Percentiles rank a stretch among this genome's conserved stretches.
These are phyloP conservation scores for Odocoileus virginianus DNA, from an alignment of 2,113 vertebrate genomes.

Conservation along the genomic window DNA sequence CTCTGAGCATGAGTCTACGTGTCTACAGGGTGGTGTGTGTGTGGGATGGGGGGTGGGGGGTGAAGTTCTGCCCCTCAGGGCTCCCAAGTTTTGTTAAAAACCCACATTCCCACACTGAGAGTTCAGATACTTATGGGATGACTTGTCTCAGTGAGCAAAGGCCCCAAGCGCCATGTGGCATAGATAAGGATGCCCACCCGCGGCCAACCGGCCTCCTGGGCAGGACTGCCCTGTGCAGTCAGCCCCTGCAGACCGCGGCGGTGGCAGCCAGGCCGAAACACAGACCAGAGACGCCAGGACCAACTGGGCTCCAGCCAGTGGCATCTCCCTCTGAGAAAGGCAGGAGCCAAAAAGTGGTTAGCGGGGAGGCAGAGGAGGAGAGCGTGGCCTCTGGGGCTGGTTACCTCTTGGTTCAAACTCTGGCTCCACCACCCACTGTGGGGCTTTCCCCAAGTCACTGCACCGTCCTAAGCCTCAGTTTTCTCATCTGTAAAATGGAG, in stretches of 20 bases:
- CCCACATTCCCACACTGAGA: neutral
- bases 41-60: fast-evolving
- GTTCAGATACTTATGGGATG: neutral
- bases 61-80: neutral
- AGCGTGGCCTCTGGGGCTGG: fast-evolving
- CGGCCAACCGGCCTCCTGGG: neutral
- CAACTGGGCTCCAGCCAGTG: neutral
- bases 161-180: neutral
- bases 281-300: neutral
- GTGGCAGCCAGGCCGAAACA: neutral
- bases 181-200: neutral
- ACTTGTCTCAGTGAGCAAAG: neutral
- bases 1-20: neutral
- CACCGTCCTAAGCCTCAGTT: neutral
- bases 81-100: neutral
- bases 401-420: neutral
- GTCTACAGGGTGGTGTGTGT: too few relatives aligned
- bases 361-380: neutral
- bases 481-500: neutral
- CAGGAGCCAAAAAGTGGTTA: neutral
- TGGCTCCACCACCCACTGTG: fast-evolving
- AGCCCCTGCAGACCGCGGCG: neutral
- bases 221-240: neutral
- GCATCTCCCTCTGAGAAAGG: neutral
- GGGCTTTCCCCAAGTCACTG: neutral